A percentile compares a stretch with the other conserved stretches of the same genome.
Evolutionary conservation across 30 jellyfish, hydroid and myxozoan genomes (phyloP).

Genomic region (Nemopilema nomurai): DNA sequence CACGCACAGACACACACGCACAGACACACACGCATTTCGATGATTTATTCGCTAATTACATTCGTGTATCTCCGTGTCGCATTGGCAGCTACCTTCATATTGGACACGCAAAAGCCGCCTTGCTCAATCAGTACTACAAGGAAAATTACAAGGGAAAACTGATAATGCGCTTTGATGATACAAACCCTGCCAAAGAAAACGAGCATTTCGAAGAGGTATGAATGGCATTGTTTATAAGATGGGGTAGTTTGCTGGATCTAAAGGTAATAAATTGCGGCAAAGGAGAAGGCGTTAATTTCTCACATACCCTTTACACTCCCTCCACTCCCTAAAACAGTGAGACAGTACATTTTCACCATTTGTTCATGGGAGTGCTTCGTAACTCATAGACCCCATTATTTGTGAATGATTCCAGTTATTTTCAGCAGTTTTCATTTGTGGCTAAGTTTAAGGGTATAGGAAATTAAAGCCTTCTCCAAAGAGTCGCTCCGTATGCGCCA

Average conservation of each 20-base stretch:
- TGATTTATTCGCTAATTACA: background rate
- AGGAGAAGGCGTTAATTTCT: background rate
- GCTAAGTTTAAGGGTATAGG: background rate
- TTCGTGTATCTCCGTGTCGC: slow-evolving; percentile 6
- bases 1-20: slow-evolving; percentile 24
- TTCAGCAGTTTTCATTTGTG: too few relatives aligned
- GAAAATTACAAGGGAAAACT: slow-evolving; percentile 90
- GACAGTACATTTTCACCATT: too few relatives aligned
- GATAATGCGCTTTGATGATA: slow-evolving; percentile 96
- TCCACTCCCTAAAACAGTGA: too few relatives aligned
- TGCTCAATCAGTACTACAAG: slow-evolving; percentile 91
- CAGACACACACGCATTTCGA: background rate
- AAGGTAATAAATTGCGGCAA: background rate
- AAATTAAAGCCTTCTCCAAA: background rate
- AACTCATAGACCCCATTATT: too few relatives aligned
- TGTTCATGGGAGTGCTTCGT: too few relatives aligned
- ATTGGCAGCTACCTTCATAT: slow-evolving; percentile 87
- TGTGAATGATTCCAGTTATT: too few relatives aligned
- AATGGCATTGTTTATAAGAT: background rate
- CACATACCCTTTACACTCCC: too few relatives aligned
- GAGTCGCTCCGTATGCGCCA: background rate
- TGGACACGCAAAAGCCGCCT: slow-evolving; percentile 99
- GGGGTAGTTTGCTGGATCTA: background rate
- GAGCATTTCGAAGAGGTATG: slow-evolving; percentile 93
- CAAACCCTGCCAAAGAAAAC: slow-evolving; percentile 98